Conservation (phyloP, 2,888 invertebrate species). For the Limnephilus rhombicus region DNA sequence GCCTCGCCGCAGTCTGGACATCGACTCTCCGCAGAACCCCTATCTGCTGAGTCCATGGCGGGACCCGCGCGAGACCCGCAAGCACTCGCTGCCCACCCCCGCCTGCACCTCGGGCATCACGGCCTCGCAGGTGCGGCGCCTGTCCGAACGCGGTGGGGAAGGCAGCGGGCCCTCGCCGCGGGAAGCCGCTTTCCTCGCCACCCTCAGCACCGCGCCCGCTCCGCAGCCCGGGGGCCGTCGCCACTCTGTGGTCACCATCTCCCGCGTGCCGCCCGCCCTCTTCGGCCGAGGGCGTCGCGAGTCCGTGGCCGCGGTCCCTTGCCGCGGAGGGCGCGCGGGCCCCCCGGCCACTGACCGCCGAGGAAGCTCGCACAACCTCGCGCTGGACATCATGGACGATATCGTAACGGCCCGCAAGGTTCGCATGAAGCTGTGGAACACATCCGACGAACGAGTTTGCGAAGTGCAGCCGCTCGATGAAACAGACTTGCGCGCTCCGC, state of each 20-base stretch:
- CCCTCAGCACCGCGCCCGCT: slow-evolving; percentile 85
- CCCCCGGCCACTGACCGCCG: slow-evolving; percentile 85
- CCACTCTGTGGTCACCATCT: slow-evolving; percentile 92
- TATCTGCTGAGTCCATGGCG: slow-evolving; percentile 90
- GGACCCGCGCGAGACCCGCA: slow-evolving; percentile 84
- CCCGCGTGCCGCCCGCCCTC: slow-evolving; percentile 86
- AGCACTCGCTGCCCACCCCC: slow-evolving; percentile 90
- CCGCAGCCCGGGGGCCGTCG: slow-evolving; percentile 85
- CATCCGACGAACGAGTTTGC: slow-evolving; percentile 87
- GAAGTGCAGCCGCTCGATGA: slow-evolving; percentile 90
- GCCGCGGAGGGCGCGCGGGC: slow-evolving; percentile 76
- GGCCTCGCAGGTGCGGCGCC: slow-evolving; percentile 89
- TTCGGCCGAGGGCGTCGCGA: slow-evolving; percentile 89
- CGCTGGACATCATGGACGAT: slow-evolving; percentile 93
- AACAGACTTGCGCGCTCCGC: slow-evolving; percentile 75
- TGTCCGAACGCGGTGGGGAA: slow-evolving; percentile 89
- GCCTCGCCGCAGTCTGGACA: slow-evolving; percentile 82
- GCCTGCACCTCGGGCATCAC: slow-evolving; percentile 91
- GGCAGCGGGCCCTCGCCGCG: slow-evolving; percentile 86
- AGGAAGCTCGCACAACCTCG: slow-evolving; percentile 90
- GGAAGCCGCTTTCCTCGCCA: slow-evolving; percentile 90
- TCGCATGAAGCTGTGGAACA: slow-evolving; percentile 91
- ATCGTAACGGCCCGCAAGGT: slow-evolving; percentile 90
- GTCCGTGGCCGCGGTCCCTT: slow-evolving; percentile 88
- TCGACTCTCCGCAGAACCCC: slow-evolving; percentile 89